phyloP scores from a whole-genome alignment of 2,888 invertebrate genomes.

The Chorisops tibialis region DNA sequence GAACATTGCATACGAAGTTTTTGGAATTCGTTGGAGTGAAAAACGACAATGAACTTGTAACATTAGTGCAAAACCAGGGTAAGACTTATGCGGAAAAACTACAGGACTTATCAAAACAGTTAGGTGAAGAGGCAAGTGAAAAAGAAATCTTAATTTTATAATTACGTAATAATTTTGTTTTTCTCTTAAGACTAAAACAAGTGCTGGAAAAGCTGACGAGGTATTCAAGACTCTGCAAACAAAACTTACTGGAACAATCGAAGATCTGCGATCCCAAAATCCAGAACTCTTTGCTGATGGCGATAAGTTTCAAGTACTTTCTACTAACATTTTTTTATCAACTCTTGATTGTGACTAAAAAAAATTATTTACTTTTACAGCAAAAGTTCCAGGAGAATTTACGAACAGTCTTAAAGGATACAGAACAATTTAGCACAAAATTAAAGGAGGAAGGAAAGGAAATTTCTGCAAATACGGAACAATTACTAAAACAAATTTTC shows the following conservation, averaged over 20 bases:
- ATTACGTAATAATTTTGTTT: not conserved
- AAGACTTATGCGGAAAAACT: conserved; percentile 26
- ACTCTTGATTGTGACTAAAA: too few relatives aligned
- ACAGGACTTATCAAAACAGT: conserved; percentile 20
- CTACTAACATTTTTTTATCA: too few relatives aligned
- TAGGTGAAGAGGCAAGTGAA: conserved; percentile 22
- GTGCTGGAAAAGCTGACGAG: conserved; percentile 28
- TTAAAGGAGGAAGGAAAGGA: conserved; percentile 23
- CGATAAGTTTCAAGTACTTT: conserved; percentile 23
- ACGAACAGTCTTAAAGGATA: conserved; percentile 16
- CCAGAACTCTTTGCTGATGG: conserved; percentile 20
- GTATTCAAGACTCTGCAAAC: conserved; percentile 11
- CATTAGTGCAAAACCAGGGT: conserved; percentile 18
- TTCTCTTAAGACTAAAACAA: conserved; percentile 3
- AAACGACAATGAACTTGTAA: conserved; percentile 20
- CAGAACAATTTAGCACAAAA: conserved; percentile 20
- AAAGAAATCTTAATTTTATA: too few relatives aligned
- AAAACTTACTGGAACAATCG: conserved; percentile 5
- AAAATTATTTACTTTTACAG: not conserved
- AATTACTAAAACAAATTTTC: conserved; percentile 24
- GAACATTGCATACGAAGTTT: conserved; percentile 26
- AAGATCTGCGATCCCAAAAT: conserved; percentile 22
- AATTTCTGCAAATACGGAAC: conserved; percentile 19
- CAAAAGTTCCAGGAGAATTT: conserved; percentile 1
- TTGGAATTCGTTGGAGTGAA: conserved; percentile 28